Base-by-base conservation (phyloP, 2,797 vertebrate genomes). In the Rhynchonycteris naso region DNA sequence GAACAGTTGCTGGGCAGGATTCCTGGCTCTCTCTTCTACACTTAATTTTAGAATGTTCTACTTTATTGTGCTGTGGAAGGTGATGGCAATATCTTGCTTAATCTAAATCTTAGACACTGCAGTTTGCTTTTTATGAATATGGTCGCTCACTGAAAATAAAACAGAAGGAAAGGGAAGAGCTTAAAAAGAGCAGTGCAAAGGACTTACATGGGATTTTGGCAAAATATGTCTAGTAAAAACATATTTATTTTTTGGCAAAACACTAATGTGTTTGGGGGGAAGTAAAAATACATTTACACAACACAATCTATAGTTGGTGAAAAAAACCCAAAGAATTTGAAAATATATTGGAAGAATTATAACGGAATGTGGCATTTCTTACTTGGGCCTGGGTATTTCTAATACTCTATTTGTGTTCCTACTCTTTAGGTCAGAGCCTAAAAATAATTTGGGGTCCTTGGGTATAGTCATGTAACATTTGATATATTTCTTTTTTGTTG, bases 211-310 rank as follows among this genome's bases (percentile, higher is more conserved):
- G 28, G 22, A 74, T 82, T 93, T 68, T 69, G 38, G 47, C 22
- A 68, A 88, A 93, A 95, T 68, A 75, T 24, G 78, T 50, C 24
- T 85, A 85, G 69, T 80, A n/a, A n/a, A n/a, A n/a, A n/a, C n/a
- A n/a, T n/a, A n/a, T n/a, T n/a, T n/a, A n/a, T n/a, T n/a, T n/a
- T n/a, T n/a, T n/a, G n/a, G n/a, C n/a, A n/a, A n/a, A n/a, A n/a
- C n/a, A n/a, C 38, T 11, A 83, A 58, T 56, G 30, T 65, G 59
- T 76, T 68, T 95, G 75, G 52, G 28, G 6, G 3, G 83, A 91
- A 81, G 50, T 63, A 65, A 74, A 94, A 91, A 59, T 72, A n/a
- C 19, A 76, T 85, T 75, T 50, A 65, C 59, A 56, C 28, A 76
- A 52, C 12, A 47, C 16, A 74, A 69, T 14, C 63, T 66, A 59